Conservation (phyloP, 53 echinoderm and acorn worm genomes). For the Arbacia lixula region DNA sequence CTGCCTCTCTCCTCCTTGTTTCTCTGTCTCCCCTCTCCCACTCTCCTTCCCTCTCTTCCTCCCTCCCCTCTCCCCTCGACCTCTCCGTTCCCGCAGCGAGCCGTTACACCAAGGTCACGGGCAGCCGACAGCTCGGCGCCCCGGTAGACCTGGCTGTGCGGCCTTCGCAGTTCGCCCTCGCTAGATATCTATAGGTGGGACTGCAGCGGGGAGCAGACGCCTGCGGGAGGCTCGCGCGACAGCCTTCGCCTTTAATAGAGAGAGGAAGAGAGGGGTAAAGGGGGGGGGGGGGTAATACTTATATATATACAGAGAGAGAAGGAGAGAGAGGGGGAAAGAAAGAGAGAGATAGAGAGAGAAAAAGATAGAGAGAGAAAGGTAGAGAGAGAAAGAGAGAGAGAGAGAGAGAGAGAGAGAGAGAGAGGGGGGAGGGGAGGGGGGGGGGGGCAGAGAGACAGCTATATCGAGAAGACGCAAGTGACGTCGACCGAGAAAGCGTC, state of each 20-base stretch:
- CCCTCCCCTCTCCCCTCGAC: conserved; percentile 7
- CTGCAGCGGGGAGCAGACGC: conserved; percentile 39
- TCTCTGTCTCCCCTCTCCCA: too few species aligned
- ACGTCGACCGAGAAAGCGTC: too few species aligned
- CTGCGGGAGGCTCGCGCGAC: conserved; percentile 28
- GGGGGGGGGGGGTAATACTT: neutral
- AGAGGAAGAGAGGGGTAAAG: neutral
- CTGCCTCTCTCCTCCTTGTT: neutral
- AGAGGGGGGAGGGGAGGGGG: too few species aligned
- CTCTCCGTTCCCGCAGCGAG: conserved; percentile 50
- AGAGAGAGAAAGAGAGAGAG: neutral
- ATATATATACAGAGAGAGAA: too few species aligned
- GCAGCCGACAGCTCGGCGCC: conserved; percentile 54
- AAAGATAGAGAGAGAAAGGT: too few species aligned
- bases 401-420: neutral
- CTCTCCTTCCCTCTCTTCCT: neutral
- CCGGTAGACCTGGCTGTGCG: conserved; percentile 51
- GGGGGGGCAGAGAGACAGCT: too few species aligned
- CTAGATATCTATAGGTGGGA: conserved; percentile 49
- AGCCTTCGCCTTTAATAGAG: conserved; percentile 26
- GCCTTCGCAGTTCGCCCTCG: conserved; percentile 42
- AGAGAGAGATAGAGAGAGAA: too few species aligned
- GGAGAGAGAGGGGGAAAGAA: too few species aligned
- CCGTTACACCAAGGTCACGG: conserved; percentile 52
- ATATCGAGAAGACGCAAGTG: too few species aligned